phyloP scores from a whole-genome alignment of 2,797 vertebrate species.

The Epinephelus malabaricus region DNA sequence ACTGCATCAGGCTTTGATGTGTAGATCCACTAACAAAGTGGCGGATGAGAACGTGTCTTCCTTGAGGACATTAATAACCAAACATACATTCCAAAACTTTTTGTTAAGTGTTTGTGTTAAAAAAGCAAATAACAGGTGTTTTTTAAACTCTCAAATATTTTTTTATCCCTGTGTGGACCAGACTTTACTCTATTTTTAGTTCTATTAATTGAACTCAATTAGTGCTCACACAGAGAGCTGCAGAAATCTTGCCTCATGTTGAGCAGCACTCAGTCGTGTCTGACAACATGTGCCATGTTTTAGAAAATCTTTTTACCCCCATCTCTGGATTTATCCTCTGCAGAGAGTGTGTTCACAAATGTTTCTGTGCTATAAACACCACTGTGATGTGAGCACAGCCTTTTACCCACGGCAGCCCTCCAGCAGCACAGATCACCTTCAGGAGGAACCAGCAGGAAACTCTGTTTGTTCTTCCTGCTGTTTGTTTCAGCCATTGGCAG shows the following conservation, averaged over 20 bases:
- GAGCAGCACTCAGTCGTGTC: background rate
- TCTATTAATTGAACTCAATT: background rate
- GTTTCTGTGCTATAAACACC: background rate
- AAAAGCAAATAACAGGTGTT: too few relatives aligned
- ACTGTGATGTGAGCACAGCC: background rate
- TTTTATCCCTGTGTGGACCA: background rate
- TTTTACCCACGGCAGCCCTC: background rate
- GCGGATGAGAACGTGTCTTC: too few relatives aligned
- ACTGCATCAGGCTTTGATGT: too few relatives aligned
- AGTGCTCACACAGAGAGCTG: background rate
- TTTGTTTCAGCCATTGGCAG: conserved; percentile 45
- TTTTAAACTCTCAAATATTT: too few relatives aligned
- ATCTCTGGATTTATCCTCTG: background rate
- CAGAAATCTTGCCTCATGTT: background rate
- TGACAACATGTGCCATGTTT: background rate
- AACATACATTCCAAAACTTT: too few relatives aligned
- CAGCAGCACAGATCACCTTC: conserved; percentile 50
- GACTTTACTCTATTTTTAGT: background rate
- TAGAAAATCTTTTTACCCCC: background rate
- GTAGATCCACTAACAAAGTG: too few relatives aligned
- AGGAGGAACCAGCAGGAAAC: conserved; percentile 36
- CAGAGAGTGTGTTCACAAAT: background rate
- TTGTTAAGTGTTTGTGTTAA: too few relatives aligned
- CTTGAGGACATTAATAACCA: too few relatives aligned
- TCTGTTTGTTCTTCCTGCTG: conserved; percentile 52